Base-by-base conservation (phyloP, 2,888 invertebrate species). In the Diaperis boleti region DNA sequence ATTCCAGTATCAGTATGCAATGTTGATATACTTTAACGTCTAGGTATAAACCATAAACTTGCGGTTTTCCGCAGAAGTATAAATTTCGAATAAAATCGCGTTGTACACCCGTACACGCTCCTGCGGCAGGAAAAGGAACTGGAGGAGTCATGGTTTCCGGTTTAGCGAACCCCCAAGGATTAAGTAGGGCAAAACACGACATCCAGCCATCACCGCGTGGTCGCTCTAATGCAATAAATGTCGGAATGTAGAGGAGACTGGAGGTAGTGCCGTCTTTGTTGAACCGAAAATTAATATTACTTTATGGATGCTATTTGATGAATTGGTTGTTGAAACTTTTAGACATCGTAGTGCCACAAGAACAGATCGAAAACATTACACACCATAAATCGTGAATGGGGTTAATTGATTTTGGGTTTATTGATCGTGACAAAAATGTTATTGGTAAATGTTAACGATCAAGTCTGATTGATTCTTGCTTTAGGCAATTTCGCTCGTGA, bases 121-220 rank as follows among this genome's bases (percentile, higher is more conserved):
- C 66, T 74, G 75, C 71, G 77, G 75, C 77, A 76, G 78, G 78
- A 78, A 78, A 78, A 76, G 78, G 76, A 78, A 78, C 76, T 72
- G 61, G 70, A 75, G 75, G 76, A 78, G 78, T 77, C 78, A 74
- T 72, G 76, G 78, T 80, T 80, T 80, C 79, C 79, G 77, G 76
- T 73, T 68, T 67, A 69, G 71, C 71, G 64, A 73, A 70, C 67
- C 72, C 73, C 65, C 55, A 64, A 70, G 73, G 70, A 75, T 74
- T 76, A 76, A 77, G 68, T 75, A 71, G 71, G 72, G 68, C 68
- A 66, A 59, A 67, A 62, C 75, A 75, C 75, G 75, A 70, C 72
- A 75, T 75, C 69, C 71, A 64, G 73, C 74, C 73, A 75, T 75
- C 75, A 75, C 65, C 42, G 15, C 31, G 41, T 35, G 11, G 42